Base-by-base conservation (phyloP, 2,888 invertebrate species). In the Ferdinandea cuprea region DNA sequence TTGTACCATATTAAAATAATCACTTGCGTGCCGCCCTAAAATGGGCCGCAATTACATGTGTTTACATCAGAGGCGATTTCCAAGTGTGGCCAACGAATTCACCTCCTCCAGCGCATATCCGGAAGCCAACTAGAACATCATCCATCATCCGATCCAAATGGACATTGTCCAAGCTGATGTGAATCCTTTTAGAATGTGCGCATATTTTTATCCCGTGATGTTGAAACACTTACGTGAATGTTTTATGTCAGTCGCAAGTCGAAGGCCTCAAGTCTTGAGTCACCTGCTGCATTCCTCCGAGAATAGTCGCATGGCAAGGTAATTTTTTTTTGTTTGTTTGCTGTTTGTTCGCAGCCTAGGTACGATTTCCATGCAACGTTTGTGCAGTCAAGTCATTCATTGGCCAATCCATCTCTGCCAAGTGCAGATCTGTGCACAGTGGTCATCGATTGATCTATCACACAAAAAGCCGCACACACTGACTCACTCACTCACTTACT, bases 1-100 rank as follows among this genome's bases (percentile, higher is more conserved):
- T 54, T 37, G 58, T 69, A 11, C 48, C 68, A 35, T 72, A 81
- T 81, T 81, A 66, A 81, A 80, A 69, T 76, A 81, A 74, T 63
- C 80, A 73, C 68, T 63, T 80, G 56, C 32, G 17, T 52, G 50
- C 40, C 42, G 21, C 40, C 83, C 73, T 63, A 68, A 83, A 77
- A 83, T 83, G 83, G 78, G 3, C 35, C 8, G 72, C 78, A 83
- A 83, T 83, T 83, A 83, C 83, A 83, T 83, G 72, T 83, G 83
- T 83, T 83, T 78, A 73, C 78, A 83, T 46, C 65, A 58, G 50
- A 42, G 37, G 54, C 63, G 59, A 54, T 72, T 52, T 54, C 83
- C 78, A 78, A 78, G 73, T 78, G 78, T 61, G 77, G 81, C 56
- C 40, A n/a, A 50, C 17, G 35, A 15, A 65, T 19, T 37, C 15